Percentiles rank a stretch among this genome's conserved stretches.
These are phyloP conservation scores for Drosophila auraria DNA, from an alignment of 1,140 invertebrate genomes.

Conservation along the genomic window DNA sequence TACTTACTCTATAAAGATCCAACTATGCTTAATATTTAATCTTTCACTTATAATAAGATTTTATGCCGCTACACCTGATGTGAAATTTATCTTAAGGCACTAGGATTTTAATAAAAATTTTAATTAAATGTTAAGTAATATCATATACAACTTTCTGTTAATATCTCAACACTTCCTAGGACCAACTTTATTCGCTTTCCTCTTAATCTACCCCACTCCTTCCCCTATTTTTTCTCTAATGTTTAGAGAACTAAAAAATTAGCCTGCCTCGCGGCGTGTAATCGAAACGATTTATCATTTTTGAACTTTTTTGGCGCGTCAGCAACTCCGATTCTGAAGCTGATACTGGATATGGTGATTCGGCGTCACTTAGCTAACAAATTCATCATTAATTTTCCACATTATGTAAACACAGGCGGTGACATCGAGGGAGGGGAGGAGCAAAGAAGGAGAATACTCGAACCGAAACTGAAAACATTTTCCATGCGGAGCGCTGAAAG, in stretches of 20 bases:
- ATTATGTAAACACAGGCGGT: constrained; percentile 71
- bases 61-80: too few species aligned
- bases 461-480: constrained; percentile 60
- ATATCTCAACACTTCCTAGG: background rate
- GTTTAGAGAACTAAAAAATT: constrained; percentile 20
- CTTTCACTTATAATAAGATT: too few species aligned
- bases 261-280: constrained; percentile 16
- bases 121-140: too few species aligned
- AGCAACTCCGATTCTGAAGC: constrained; percentile 39
- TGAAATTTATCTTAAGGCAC: too few species aligned
- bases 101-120: too few species aligned
- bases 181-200: background rate
- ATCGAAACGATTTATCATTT: constrained; percentile 70
- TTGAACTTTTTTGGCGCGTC: constrained; percentile 52
- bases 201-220: background rate
- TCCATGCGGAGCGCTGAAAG: constrained; percentile 59
- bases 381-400: constrained; percentile 80
- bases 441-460: constrained; percentile 1
- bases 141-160: too few species aligned
- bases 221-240: constrained; percentile 4
- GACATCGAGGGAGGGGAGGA: constrained; percentile 7
- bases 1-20: background rate
- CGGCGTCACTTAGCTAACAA: constrained; percentile 58
- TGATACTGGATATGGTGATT: constrained; percentile 26
- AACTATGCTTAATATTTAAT: background rate